Percentiles rank a stretch among this genome's conserved stretches.
Conservation (phyloP, 2,888 invertebrate genomes). For the Sarcophaga caerulescens region DNA sequence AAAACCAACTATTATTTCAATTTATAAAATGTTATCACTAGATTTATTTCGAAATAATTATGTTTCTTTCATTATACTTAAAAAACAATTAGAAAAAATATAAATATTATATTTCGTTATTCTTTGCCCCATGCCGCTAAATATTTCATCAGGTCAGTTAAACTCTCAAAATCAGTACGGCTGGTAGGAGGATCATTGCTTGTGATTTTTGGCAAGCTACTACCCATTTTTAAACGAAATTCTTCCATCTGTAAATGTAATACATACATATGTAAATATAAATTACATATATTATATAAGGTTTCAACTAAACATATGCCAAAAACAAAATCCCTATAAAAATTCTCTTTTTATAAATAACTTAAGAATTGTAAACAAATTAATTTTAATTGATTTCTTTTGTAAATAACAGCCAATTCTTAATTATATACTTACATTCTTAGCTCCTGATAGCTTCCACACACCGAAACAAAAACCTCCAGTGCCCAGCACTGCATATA, state of each 20-base stretch:
- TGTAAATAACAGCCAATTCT: neutral
- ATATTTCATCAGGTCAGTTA: conserved; percentile 92
- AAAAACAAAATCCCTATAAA: too few species aligned
- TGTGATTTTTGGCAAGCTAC: conserved; percentile 87
- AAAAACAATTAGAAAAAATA: too few species aligned
- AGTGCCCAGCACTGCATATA: conserved; percentile 93
- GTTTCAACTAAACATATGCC: neutral
- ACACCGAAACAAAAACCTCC: conserved; percentile 90
- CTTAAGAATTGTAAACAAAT: neutral
- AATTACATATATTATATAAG: neutral
- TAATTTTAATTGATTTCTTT: neutral
- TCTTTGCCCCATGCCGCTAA: conserved; percentile 82
- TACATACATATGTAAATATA: neutral
- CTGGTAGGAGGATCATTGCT: conserved; percentile 90
- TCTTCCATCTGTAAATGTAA: conserved; percentile 86
- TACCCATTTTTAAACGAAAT: conserved; percentile 91
- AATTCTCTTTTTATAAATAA: too few species aligned
- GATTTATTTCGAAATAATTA: neutral
- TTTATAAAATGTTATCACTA: neutral
- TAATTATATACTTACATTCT: conserved; percentile 84
- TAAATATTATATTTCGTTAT: conserved; percentile 63
- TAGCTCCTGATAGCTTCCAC: conserved; percentile 94
- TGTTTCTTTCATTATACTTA: neutral
- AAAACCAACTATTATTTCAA: neutral
- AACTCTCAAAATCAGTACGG: conserved; percentile 91